Evolutionary conservation across 2,797 vertebrate species (phyloP).

Genomic region (Cheirogaleus major): DNA sequence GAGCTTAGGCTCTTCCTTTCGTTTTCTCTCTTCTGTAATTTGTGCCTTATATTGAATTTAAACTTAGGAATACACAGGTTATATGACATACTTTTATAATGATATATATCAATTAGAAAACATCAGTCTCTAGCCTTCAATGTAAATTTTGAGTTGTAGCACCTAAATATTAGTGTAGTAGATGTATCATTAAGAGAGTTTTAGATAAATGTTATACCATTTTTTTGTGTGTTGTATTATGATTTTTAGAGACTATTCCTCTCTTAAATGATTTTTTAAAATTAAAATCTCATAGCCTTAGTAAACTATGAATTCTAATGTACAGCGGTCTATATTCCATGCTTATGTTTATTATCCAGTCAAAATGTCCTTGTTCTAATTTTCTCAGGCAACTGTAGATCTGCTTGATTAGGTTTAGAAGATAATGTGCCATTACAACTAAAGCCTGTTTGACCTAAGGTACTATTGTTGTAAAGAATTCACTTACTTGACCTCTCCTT

Average conservation of each 20-base stretch:
- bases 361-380: neutral
- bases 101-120: slow-evolving; percentile 25
- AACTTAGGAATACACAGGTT: neutral
- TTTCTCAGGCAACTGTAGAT: slow-evolving; percentile 5
- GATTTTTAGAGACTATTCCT: neutral
- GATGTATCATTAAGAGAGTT: neutral
- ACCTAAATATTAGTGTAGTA: neutral
- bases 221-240: slow-evolving; percentile 37
- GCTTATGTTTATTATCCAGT: slow-evolving; percentile 34
- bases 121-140: neutral
- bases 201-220: slow-evolving; percentile 15
- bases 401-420: slow-evolving; percentile 25
- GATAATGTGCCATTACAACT: neutral
- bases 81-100: neutral
- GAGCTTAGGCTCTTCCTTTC: neutral
- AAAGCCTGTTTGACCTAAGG: neutral
- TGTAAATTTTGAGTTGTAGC: slow-evolving; percentile 33
- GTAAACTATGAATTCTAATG: neutral
- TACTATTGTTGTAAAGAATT: neutral
- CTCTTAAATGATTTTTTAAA: neutral
- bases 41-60: neutral
- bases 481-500: neutral
- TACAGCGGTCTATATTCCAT: neutral
- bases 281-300: neutral
- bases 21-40: slow-evolving; percentile 7